phyloP scores from a whole-genome alignment of 2,797 vertebrate species.

The Aselliscus stoliczkanus region DNA sequence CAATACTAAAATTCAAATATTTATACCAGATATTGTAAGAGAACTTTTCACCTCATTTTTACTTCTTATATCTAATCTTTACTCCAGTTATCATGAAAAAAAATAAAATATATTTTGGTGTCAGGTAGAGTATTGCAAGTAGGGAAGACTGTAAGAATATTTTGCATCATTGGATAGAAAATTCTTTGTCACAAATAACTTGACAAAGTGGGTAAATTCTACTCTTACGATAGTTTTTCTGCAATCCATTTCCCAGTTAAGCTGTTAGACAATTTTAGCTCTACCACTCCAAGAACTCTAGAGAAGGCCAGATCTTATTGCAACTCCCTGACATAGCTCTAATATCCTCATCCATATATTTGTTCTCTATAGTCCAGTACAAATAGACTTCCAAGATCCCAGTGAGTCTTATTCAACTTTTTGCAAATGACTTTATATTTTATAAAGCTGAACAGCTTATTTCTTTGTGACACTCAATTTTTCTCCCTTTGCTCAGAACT shows the following conservation, averaged over 20 bases:
- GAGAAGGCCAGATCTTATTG: neutral
- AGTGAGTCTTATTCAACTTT: neutral
- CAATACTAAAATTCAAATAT: neutral
- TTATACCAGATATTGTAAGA: neutral
- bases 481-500: neutral
- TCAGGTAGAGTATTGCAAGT: neutral
- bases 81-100: neutral
- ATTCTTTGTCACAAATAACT: neutral
- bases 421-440: neutral
- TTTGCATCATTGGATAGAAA: neutral
- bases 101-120: neutral
- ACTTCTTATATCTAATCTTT: neutral
- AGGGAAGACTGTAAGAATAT: neutral
- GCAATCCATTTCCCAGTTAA: neutral
- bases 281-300: neutral
- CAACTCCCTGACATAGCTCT: neutral
- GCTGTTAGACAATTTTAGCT: neutral
- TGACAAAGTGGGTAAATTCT: neutral
- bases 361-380: neutral
- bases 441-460: neutral
- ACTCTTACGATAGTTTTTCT: neutral
- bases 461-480: neutral
- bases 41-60: neutral
- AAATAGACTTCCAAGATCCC: neutral
- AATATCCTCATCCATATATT: neutral